Base-by-base conservation (phyloP, 2,797 vertebrate species). In the Clarias laeviceps region DNA sequence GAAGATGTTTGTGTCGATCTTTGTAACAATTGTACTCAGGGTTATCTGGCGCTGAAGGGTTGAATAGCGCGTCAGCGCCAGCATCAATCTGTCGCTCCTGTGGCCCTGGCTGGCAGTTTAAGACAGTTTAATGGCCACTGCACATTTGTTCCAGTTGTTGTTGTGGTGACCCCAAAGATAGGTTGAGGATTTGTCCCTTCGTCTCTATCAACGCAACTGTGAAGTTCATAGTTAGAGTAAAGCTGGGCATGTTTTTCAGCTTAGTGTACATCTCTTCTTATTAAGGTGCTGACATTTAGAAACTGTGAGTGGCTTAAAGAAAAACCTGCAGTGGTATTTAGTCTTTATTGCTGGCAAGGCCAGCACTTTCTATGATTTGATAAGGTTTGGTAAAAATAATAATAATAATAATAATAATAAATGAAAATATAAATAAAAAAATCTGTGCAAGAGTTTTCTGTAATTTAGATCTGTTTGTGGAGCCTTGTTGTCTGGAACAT, bases 121-220 rank as follows among this genome's bases (percentile, higher is more conserved):
- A 90, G 93, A 94, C 93, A 94, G 94, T 93, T 93, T 94, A 93
- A 94, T 92, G 89, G 79, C 89, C 84, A 76, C 40, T 86, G 61
- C 85, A 80, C 91, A 93, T 93, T 94, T 92, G 92, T 94, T 93
- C 92, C 92, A 93, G 91, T 92, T 90, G 90, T 92, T 91, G 89
- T 88, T 92, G 89, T 87, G 84, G 88, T 86, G 89, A 85, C 91
- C 89, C 88, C 81, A 76, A 82, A 70, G 14, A 70, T 40, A 37
- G 57, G n/a, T n/a, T n/a, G n/a, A n/a, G n/a, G n/a, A n/a, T n/a
- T n/a, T n/a, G n/a, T n/a, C n/a, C n/a, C n/a, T n/a, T n/a, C n/a
- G n/a, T n/a, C n/a, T n/a, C 62, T 32, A 29, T 76, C n/a, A 76
- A 66, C 54, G 50, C 22, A 54, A 24, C 59, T 20, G 45, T 61